Conservation (phyloP, 2,888 invertebrate genomes). For the Oscheius sp. region DNA sequence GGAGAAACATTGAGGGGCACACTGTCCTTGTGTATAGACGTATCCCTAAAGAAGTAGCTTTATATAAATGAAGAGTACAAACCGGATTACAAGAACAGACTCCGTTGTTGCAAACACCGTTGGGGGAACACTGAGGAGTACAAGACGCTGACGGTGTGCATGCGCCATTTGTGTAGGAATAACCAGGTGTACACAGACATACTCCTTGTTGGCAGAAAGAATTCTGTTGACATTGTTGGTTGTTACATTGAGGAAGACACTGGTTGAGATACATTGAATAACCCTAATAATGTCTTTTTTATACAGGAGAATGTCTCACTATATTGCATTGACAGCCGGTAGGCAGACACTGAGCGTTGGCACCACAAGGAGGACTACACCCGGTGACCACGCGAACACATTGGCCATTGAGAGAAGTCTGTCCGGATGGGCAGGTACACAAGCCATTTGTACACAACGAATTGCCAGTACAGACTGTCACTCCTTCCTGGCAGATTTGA, state of each 20-base stretch:
- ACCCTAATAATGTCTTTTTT: conserved; percentile 35
- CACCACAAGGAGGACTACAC: conserved; percentile 32
- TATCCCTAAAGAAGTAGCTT: neutral
- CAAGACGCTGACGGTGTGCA: conserved; percentile 17
- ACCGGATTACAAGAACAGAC: conserved; percentile 34
- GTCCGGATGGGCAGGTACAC: conserved; percentile 60
- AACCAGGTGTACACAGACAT: conserved; percentile 39
- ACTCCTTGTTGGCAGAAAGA: conserved; percentile 42
- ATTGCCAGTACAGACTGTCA: conserved; percentile 70
- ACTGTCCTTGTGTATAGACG: conserved; percentile 2
- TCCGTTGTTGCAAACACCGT: conserved; percentile 37
- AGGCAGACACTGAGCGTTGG: conserved; percentile 39
- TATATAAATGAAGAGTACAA: neutral
- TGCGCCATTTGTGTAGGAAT: conserved; percentile 9
- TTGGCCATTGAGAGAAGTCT: conserved; percentile 64
- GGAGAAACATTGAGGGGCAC: conserved; percentile 26
- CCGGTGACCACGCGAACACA: conserved; percentile 59
- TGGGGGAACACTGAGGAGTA: conserved; percentile 31
- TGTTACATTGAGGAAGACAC: conserved; percentile 23
- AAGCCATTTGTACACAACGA: conserved; percentile 64
- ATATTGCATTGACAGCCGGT: conserved; percentile 47
- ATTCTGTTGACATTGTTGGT: conserved; percentile 26
- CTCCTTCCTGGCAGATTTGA: conserved; percentile 60
- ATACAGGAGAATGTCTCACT: conserved; percentile 15
- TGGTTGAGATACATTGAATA: conserved; percentile 26